Evolutionary conservation across 2,113 vertebrate species (phyloP), one percentile per base, ranked within the genome.

Genomic region (Otus sunia): DNA sequence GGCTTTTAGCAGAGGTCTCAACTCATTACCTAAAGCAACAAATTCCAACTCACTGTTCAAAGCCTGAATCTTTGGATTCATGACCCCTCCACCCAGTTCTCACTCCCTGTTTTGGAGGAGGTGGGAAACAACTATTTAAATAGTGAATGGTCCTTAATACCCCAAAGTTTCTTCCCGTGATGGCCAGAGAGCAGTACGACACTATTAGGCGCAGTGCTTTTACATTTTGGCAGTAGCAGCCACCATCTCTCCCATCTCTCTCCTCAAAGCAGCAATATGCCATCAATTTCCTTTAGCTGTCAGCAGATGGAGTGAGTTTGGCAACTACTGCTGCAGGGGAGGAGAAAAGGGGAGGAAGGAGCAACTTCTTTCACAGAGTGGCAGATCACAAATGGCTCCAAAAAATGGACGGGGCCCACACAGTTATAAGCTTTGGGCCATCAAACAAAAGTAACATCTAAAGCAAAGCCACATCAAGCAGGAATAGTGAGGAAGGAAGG

Each of bases 181-280:
- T 80, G 45, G 13, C 34, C 60, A 60, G 25, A 78, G 22, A 79
- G 75, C 29, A 59, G 37, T 45, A 67, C 34, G n/a, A 29, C 19
- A 17, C 19, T 45, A 34, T 37, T 15, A 86, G 45, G 20, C 5
- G 7, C 22, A 1, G 0, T 1, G 1, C 23, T 39, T 86, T 39
- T 43, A 53, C 20, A 25, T 10, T 87, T 37, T 23, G 27, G 36
- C 7, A 3, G 60, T 25, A 87, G 49, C 50, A 58, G 27, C 20
- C 23, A 30, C 43, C 17, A 15, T 30, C 16, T 58, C 37, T 69
- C 11, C 20, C 19, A 52, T 21, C 27, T 8, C 17, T n/a, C 32
- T 75, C n/a, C 27, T 63, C 43, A 30, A 52, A 76, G 11, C 4
- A 64, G 29, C 27, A n/a, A 52, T 52, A 64, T 5, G 18, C 11